Conservation (phyloP, 1,140 invertebrate species). For the Ceratosolen fusciceps region DNA sequence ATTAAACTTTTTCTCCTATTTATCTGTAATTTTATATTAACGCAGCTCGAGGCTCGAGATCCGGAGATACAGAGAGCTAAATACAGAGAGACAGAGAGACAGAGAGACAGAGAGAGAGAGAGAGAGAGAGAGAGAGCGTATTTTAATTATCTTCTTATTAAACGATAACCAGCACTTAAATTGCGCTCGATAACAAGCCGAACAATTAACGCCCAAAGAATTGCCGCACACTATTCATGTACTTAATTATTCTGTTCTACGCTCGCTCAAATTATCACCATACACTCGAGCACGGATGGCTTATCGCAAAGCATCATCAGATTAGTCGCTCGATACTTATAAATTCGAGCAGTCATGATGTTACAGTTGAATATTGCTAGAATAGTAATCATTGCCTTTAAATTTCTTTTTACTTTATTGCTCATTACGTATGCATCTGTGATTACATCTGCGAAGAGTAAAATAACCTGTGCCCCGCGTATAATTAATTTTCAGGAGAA, state of each 20-base stretch:
- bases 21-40: background rate
- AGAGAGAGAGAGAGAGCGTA: too few species aligned
- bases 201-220: background rate
- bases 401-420: background rate
- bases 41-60: too few species aligned
- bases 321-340: background rate
- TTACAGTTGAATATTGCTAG: background rate
- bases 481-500: background rate
- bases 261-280: background rate
- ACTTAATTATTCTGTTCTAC: background rate
- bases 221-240: background rate
- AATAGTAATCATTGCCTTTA: background rate
- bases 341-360: background rate
- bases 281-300: background rate
- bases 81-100: too few species aligned
- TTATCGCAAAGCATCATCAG: background rate
- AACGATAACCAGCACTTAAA: background rate
- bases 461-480: background rate
- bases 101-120: too few species aligned
- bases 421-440: background rate
- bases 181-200: background rate
- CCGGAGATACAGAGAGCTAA: too few species aligned
- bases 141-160: conserved; percentile 5
- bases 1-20: conserved; percentile 1
- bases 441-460: background rate